phyloP scores from a whole-genome alignment of 2,797 vertebrate species.

The Lepilemur ruficaudatus region DNA sequence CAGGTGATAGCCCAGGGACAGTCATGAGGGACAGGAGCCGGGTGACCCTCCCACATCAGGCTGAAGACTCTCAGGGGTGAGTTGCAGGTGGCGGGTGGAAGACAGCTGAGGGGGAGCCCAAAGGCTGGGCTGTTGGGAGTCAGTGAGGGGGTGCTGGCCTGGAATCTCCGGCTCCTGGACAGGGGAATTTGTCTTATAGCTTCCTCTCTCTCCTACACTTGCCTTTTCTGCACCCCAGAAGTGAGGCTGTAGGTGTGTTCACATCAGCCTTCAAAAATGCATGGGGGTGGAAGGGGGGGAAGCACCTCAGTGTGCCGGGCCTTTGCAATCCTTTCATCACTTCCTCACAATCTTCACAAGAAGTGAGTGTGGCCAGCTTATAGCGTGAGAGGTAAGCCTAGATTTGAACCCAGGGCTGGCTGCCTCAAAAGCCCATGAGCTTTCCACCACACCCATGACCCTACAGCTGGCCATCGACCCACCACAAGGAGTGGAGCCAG shows the following conservation, averaged over 20 bases:
- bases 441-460: accelerated
- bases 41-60: background rate
- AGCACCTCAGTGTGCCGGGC: background rate
- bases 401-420: background rate
- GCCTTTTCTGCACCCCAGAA: background rate
- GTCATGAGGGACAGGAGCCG: background rate
- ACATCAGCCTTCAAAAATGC: background rate
- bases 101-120: background rate
- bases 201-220: background rate
- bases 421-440: accelerated
- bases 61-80: background rate
- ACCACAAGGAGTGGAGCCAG: no score
- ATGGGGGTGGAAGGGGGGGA: background rate
- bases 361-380: background rate
- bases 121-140: background rate
- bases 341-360: background rate
- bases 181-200: background rate
- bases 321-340: background rate
- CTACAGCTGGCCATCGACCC: background rate
- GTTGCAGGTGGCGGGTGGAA: background rate
- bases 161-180: accelerated
- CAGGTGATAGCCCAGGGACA: background rate
- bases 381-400: background rate
- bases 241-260: background rate
- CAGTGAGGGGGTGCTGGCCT: background rate